Base-by-base conservation (phyloP, 2,888 invertebrate genomes). In the Tinea pellionella region DNA sequence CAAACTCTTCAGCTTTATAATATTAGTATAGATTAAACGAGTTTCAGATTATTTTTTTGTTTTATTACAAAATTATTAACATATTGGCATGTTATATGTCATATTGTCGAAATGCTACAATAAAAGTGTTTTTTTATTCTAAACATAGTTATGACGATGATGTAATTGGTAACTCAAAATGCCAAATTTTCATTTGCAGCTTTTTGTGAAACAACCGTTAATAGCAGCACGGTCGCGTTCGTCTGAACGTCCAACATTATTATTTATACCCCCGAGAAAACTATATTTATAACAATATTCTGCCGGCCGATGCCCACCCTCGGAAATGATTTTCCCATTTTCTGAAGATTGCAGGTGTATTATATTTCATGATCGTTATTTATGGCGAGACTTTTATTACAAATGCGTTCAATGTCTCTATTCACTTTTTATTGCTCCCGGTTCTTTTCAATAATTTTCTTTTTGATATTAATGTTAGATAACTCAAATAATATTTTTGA, bases 281-380 rank as follows among this genome's bases (percentile, higher is more conserved):
- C 79, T 86, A 86, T 86, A 87, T 86, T 87, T 86, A 86, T 87
- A 85, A 86, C 86, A 86, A 87, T 87, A 86, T 87, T 80, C 79
- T 81, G 76, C 75, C 83, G 82, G 84, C 82, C 86, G 85, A 82
- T 84, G 73, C 85, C 81, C 80, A 81, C 85, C 83, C 86, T 81
- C 74, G 77, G 84, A 85, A 86, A 87, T 87, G 82, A 87, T 87
- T 87, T 85, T 81, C 82, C 85, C 83, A 87, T 87, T 87, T 87
- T 77, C 85, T 72, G 74, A 84, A 87, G 85, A 87, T 87, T 87
- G 86, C 86, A 87, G 87, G 86, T 87, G 79, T 87, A 87, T 87
- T 87, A 87, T 86, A 86, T 87, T 87, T 87, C 87, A 86, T 87
- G 87, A 84, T 77, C 79, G 82, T 87, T 87, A 87, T 87, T 87